Evolutionary conservation across 1,140 invertebrate genomes (phyloP).

Genomic region (Gerris buenoi): DNA sequence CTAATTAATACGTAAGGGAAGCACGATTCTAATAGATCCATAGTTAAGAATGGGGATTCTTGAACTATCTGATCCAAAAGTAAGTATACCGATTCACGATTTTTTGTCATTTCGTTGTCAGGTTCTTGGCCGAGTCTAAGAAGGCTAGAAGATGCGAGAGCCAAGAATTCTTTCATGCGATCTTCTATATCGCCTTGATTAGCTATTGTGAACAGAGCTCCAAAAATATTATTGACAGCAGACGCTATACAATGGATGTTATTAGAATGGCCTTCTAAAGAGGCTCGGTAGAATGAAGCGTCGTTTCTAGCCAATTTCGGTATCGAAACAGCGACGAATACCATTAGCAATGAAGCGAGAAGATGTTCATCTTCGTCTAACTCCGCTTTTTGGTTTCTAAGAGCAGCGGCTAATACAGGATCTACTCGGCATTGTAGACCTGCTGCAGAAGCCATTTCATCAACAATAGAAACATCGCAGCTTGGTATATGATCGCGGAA

Average conservation of each 20-base stretch:
- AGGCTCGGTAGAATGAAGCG: slow-evolving; percentile 74
- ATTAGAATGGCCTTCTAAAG: slow-evolving; percentile 87
- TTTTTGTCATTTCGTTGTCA: slow-evolving; percentile 83
- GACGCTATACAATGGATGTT: slow-evolving; percentile 95
- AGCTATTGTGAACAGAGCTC: slow-evolving; percentile 88
- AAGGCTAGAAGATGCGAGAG: slow-evolving; percentile 87
- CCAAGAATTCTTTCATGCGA: slow-evolving; percentile 95
- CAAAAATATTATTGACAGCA: slow-evolving; percentile 93
- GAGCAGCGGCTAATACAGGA: slow-evolving; percentile 74
- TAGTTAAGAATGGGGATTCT: slow-evolving; percentile 91
- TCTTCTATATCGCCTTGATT: slow-evolving; percentile 90
- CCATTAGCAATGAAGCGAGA: slow-evolving; percentile 89
- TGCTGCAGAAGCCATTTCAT: slow-evolving; percentile 91
- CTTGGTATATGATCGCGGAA: slow-evolving; percentile 84
- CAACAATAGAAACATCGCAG: slow-evolving; percentile 81
- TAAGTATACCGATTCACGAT: slow-evolving; percentile 91
- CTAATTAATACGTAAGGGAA: slow-evolving; percentile 93
- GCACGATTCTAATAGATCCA: slow-evolving; percentile 94
- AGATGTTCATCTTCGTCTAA: slow-evolving; percentile 82
- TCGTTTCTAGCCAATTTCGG: slow-evolving; percentile 88
- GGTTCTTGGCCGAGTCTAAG: slow-evolving; percentile 85
- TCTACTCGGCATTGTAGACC: slow-evolving; percentile 87
- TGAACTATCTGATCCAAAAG: slow-evolving; percentile 90
- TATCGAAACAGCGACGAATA: slow-evolving; percentile 95
- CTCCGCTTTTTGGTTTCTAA: slow-evolving; percentile 63